Conservation (phyloP, 2,797 vertebrate genomes). For the Champsocephalus esox region DNA sequence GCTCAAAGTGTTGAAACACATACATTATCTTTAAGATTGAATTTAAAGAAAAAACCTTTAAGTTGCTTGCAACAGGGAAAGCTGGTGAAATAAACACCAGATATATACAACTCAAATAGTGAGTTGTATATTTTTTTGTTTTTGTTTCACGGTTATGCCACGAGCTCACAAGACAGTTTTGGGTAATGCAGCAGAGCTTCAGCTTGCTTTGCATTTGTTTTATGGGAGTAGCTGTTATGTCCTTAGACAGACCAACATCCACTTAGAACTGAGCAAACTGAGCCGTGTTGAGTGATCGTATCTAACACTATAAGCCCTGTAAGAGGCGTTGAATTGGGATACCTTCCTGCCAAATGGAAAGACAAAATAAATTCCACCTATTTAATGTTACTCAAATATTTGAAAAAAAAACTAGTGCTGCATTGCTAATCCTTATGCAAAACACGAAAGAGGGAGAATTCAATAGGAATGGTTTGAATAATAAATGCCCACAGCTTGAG, state of each 20-base stretch:
- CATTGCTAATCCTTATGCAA: slow-evolving; percentile 74
- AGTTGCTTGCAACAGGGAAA: neutral
- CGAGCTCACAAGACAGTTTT: too few species aligned
- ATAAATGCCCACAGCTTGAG: slow-evolving; percentile 75
- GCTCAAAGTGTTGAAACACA: neutral
- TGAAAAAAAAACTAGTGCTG: slow-evolving; percentile 61
- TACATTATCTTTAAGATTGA: neutral
- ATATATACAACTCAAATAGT: too few species aligned
- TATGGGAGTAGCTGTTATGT: slow-evolving; percentile 48
- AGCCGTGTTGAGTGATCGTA: slow-evolving; percentile 47
- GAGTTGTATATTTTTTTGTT: too few species aligned
- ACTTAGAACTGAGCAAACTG: slow-evolving; percentile 39
- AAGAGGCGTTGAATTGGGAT: slow-evolving; percentile 29
- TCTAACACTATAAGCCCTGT: slow-evolving; percentile 35
- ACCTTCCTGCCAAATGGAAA: slow-evolving; percentile 33
- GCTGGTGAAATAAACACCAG: slow-evolving; percentile 24
- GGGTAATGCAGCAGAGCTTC: slow-evolving; percentile 16
- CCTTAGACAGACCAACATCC: slow-evolving; percentile 42
- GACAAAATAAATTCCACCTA: slow-evolving; percentile 43
- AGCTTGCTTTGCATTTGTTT: slow-evolving; percentile 38
- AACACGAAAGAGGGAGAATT: slow-evolving; percentile 71
- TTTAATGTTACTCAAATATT: slow-evolving; percentile 71
- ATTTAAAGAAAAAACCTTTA: neutral
- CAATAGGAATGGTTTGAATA: slow-evolving; percentile 80
- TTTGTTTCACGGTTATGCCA: too few species aligned